A percentile compares a stretch with the other conserved stretches of the same genome.
Evolutionary conservation across 2,113 vertebrate genomes (phyloP).

Genomic region (Rutilus rutilus): DNA sequence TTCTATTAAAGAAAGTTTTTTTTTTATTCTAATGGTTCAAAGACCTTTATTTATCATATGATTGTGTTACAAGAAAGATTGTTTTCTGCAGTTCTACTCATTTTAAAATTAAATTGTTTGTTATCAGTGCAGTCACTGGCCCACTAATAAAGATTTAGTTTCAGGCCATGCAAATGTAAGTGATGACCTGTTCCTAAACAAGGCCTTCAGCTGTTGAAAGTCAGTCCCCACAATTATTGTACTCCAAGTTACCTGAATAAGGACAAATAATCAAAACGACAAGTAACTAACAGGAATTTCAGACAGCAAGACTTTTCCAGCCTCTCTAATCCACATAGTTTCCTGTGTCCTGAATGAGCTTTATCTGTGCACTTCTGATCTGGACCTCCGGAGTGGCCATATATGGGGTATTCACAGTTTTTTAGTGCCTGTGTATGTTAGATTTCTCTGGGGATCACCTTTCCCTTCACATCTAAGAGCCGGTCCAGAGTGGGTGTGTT

Average conservation of each 20-base stretch:
- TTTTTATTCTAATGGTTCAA: not conserved
- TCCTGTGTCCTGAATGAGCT: constrained; percentile 11
- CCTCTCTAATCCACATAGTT: constrained; percentile 18
- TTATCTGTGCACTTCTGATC: not conserved
- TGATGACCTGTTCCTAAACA: not conserved
- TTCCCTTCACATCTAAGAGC: constrained; percentile 1
- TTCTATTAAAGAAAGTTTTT: not conserved
- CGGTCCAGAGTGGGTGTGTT: not conserved
- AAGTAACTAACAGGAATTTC: not conserved
- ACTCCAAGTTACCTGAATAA: not conserved
- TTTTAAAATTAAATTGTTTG: not conserved
- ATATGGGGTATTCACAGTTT: not conserved
- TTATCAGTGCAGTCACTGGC: not conserved
- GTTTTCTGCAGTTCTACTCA: not conserved
- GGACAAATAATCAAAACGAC: not conserved
- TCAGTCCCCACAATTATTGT: not conserved
- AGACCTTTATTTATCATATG: not conserved
- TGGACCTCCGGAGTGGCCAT: not conserved
- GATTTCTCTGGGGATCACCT: not conserved
- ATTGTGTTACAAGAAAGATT: not conserved
- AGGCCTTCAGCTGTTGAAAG: not conserved
- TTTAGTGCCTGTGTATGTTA: not conserved
- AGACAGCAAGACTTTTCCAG: not conserved
- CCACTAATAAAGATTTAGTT: not conserved
- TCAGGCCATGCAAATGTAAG: not conserved